These are phyloP conservation scores for Sisor rabdophorus DNA, from an alignment of 2,113 vertebrate genomes.

Conservation along the genomic window DNA sequence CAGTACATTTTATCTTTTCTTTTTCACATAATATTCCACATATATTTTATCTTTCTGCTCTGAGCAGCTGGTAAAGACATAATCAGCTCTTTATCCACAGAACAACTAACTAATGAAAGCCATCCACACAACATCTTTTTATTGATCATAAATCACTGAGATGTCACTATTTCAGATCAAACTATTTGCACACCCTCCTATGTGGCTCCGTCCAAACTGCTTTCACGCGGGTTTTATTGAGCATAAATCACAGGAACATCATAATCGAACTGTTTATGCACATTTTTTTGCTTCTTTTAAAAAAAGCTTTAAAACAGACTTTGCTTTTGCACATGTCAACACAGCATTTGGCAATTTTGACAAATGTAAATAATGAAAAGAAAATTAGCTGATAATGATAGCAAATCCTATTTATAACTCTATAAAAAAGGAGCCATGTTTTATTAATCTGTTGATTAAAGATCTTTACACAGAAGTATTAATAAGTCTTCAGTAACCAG, in stretches of 20 bases:
- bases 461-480: background rate
- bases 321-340: background rate
- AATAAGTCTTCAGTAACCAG: conserved; percentile 44
- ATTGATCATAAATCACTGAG: conserved; percentile 67
- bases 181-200: conserved; percentile 19
- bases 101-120: conserved; percentile 70
- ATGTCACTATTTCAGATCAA: conserved; percentile 42
- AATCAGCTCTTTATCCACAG: conserved; percentile 57
- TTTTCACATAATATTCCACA: conserved; percentile 25
- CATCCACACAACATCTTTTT: conserved; percentile 64
- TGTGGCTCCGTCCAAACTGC: conserved; percentile 28
- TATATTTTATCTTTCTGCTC: background rate
- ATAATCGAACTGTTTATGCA: conserved; percentile 1
- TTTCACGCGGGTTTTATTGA: conserved; percentile 23
- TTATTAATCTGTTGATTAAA: too few relatives aligned
- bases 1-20: conserved; percentile 30
- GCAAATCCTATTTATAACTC: background rate
- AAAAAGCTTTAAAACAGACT: conserved; percentile 30
- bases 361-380: background rate
- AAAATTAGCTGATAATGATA: background rate
- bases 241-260: conserved; percentile 13
- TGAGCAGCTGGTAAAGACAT: conserved; percentile 41
- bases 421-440: background rate
- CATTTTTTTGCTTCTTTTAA: conserved; percentile 34
- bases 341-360: background rate